Evolutionary conservation across 2,113 vertebrate species (phyloP).

Genomic region (Podarcis raffonei): DNA sequence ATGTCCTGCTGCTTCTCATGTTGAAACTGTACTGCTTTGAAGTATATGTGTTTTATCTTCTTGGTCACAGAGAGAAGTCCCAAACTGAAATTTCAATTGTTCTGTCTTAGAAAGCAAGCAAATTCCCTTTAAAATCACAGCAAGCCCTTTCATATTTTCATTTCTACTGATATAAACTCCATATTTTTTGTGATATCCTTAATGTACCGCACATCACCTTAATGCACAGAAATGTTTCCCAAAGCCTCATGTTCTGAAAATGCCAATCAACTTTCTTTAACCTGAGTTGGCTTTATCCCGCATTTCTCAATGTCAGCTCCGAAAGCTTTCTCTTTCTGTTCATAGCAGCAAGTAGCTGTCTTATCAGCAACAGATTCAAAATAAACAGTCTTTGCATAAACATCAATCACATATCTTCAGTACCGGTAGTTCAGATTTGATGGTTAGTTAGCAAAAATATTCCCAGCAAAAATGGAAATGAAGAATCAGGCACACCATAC

Average conservation of each 20-base stretch:
- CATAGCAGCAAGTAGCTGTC: conserved; percentile 32
- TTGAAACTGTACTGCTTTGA: not conserved
- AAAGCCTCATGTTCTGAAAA: not conserved
- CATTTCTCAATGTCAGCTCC: conserved; percentile 6
- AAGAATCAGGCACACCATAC: conserved; percentile 61
- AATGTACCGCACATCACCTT: conserved; percentile 14
- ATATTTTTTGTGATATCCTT: not conserved
- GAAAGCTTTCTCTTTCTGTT: conserved; percentile 8
- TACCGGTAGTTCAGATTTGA: conserved; percentile 23
- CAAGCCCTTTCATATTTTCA: not conserved
- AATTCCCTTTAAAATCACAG: not conserved
- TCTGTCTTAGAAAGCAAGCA: conserved; percentile 15
- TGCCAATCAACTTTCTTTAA: conserved; percentile 14
- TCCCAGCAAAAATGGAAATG: conserved; percentile 59
- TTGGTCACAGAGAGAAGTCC: not conserved
- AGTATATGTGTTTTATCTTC: not conserved
- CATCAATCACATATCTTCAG: conserved; percentile 54
- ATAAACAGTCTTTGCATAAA: conserved; percentile 42
- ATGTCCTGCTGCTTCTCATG: not conserved
- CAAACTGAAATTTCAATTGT: not conserved
- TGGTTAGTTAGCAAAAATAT: conserved; percentile 37
- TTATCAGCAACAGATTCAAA: conserved; percentile 47
- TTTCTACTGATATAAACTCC: not conserved
- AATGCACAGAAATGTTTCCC: not conserved
- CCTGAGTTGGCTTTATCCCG: conserved; percentile 6